Evolutionary conservation across 1,140 invertebrate genomes (phyloP).

Genomic region (Papilio xuthus): DNA sequence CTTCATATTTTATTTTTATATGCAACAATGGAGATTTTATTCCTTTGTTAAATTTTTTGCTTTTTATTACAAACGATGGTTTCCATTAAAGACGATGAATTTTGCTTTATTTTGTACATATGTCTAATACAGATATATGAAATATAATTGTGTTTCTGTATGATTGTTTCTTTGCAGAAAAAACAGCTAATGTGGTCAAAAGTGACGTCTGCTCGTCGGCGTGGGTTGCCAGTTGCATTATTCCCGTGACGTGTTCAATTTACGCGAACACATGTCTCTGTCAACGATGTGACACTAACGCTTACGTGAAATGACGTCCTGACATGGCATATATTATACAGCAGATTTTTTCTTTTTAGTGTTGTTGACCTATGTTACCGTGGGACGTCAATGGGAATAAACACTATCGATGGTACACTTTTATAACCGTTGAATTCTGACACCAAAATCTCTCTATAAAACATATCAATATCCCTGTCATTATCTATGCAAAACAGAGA

Average conservation of each 20-base stretch:
- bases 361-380: background rate
- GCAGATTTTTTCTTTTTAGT: background rate
- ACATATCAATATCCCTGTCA: too few relatives aligned
- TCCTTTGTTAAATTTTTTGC: too few relatives aligned
- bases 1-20: too few relatives aligned
- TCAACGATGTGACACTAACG: background rate
- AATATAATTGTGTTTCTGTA: background rate
- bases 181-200: background rate
- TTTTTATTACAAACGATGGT: too few relatives aligned
- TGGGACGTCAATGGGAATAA: background rate
- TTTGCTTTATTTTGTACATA: too few relatives aligned
- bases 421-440: too few relatives aligned
- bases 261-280: constrained; percentile 7
- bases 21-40: too few relatives aligned
- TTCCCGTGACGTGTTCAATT: constrained; percentile 6
- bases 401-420: too few relatives aligned
- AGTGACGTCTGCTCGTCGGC: background rate
- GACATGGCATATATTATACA: constrained; percentile 4
- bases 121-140: background rate
- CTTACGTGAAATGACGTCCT: background rate
- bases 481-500: too few relatives aligned
- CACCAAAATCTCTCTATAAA: too few relatives aligned
- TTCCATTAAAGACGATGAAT: too few relatives aligned
- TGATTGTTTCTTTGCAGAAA: background rate
- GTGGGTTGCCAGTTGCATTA: background rate